Evolutionary conservation across 2,113 vertebrate species (phyloP), one percentile per base, ranked within the genome.

Genomic region (Sula dactylatra): DNA sequence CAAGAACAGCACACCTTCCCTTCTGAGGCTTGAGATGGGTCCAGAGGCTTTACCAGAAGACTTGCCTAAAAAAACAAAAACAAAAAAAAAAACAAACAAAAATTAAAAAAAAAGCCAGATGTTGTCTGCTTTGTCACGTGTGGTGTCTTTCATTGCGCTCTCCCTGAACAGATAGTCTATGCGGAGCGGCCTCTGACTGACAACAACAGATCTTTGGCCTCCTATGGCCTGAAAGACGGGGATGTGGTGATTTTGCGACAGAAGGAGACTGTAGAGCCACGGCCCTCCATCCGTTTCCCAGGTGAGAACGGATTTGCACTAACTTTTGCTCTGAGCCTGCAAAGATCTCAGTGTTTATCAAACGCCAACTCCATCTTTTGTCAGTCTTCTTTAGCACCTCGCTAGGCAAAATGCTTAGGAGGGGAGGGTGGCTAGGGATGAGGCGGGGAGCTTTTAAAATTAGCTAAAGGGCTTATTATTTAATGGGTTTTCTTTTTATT

Each of bases 201-300:
- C 98, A 99, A 98, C 93, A 99, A 99, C 94, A 98, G 99, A 95
- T 99, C 99, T 26, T 97, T 99, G 98, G 99, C 99, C 44, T 99
- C 98, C 27, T 99, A 99, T n/a, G 99, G 99, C 76, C 95, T 99
- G 92, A 99, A 99, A 83, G 99, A 99, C 20, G 99, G 99, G 7
- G 99, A 99, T 3, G 99, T 99, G 97, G 99, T 99, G 93, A 98
- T 99, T 87, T 97, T 99, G 89, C 98, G 99, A 44, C 99, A 99
- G 97, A 98, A 98, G 55, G 98, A 98, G 77, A 94, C 94, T 1
- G 97, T 98, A 17, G 99, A 99, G 64, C 98, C 98, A 12, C 98
- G 98, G 55, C 98, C 98, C 26, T 86, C 98, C 9, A 97, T 98
- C 72, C 99, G 98, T 11, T 98, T 98, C 90, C 97, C 98, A 95